A percentile compares a stretch with the other conserved stretches of the same genome.
Evolutionary conservation across 2,113 vertebrate species (phyloP).

Genomic region (Phyllostomus hastatus): DNA sequence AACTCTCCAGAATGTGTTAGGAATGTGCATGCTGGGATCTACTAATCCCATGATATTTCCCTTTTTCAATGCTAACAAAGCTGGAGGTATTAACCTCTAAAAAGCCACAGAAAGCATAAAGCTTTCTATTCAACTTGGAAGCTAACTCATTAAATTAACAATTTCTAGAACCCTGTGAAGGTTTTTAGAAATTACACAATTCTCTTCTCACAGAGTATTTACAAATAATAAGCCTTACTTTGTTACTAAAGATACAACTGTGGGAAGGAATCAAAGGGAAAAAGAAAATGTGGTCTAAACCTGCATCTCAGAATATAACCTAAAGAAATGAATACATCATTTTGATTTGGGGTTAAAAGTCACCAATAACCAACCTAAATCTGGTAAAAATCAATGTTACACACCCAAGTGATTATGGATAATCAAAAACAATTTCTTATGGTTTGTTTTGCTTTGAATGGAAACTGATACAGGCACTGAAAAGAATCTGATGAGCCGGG

Average conservation of each 20-base stretch:
- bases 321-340: neutral
- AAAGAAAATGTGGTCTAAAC: neutral
- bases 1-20: neutral
- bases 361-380: neutral
- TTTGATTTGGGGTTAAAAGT: neutral
- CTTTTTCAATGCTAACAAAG: neutral
- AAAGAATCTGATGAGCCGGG: neutral
- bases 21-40: neutral
- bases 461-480: constrained; percentile 32
- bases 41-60: neutral
- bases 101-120: neutral
- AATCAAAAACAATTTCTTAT: neutral
- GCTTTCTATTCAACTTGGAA: constrained; percentile 14
- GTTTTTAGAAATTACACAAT: constrained; percentile 20
- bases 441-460: constrained; percentile 33
- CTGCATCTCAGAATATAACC: neutral
- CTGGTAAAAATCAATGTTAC: constrained; percentile 1
- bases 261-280: neutral
- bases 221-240: constrained; percentile 29
- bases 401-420: constrained; percentile 15
- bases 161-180: constrained; percentile 23
- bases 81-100: neutral
- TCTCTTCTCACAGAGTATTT: neutral
- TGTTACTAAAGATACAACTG: constrained; percentile 31
- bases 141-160: constrained; percentile 26